phyloP scores from a whole-genome alignment of 2,888 invertebrate species.

The Tipula vernalis region DNA sequence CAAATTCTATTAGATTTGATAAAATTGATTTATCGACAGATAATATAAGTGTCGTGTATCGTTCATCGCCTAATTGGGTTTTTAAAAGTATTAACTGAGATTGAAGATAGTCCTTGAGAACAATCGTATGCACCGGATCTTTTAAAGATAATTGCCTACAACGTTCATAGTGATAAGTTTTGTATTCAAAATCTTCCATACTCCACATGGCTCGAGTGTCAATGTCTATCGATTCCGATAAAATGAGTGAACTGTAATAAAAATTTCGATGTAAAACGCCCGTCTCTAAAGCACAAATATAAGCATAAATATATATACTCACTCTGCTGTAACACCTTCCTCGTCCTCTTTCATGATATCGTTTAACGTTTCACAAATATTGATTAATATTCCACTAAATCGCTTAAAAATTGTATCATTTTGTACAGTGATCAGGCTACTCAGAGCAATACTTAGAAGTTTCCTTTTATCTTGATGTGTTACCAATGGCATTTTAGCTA shows the following conservation, averaged over 20 bases:
- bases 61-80: constrained; percentile 58
- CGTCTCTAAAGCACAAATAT: background rate
- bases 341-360: constrained; percentile 66
- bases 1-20: constrained; percentile 52
- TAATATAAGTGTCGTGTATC: constrained; percentile 61
- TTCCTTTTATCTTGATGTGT: constrained; percentile 72
- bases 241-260: constrained; percentile 33
- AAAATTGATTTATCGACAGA: constrained; percentile 60
- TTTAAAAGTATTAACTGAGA: constrained; percentile 60
- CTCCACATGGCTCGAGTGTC: constrained; percentile 27
- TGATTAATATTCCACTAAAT: constrained; percentile 59
- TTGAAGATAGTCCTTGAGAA: constrained; percentile 56
- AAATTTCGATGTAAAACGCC: background rate
- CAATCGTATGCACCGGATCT: constrained; percentile 72
- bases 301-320: constrained; percentile 18
- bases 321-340: constrained; percentile 51
- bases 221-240: constrained; percentile 32
- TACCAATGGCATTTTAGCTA: constrained; percentile 63
- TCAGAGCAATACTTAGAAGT: constrained; percentile 60
- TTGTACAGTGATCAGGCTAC: constrained; percentile 53
- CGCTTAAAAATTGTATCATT: constrained; percentile 55
- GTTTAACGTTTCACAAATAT: constrained; percentile 63
- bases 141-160: constrained; percentile 46
- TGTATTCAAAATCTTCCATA: constrained; percentile 41
- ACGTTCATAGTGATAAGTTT: constrained; percentile 61